Conservation (phyloP, 1,140 invertebrate genomes). For the Himalopsyche phryganea region DNA sequence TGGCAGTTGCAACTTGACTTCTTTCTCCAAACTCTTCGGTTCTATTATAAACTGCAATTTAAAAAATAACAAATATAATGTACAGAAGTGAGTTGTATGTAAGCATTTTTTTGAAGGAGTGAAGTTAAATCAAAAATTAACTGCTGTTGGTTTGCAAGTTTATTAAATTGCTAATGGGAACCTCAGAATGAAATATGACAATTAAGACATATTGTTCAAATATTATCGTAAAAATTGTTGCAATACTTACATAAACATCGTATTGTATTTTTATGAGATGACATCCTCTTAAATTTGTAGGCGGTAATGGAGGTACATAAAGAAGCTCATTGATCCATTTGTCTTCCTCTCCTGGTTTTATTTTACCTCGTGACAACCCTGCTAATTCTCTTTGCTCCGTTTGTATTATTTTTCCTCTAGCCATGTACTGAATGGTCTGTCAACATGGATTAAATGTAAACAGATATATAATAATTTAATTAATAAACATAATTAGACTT, state of each 20-base stretch:
- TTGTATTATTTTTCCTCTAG: slow-evolving; percentile 80
- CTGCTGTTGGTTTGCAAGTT: no score
- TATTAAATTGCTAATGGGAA: no score
- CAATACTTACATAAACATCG: slow-evolving; percentile 83
- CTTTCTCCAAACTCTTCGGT: slow-evolving; percentile 87
- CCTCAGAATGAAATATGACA: no score
- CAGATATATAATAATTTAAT: slow-evolving; percentile 1
- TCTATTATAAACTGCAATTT: slow-evolving; percentile 80
- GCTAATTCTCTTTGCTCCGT: slow-evolving; percentile 84
- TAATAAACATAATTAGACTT: background rate
- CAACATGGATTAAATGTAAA: slow-evolving; percentile 6
- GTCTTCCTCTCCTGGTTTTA: slow-evolving; percentile 74
- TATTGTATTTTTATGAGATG: slow-evolving; percentile 93
- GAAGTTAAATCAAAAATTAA: no score
- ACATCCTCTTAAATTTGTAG: slow-evolving; percentile 92
- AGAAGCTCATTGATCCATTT: slow-evolving; percentile 89
- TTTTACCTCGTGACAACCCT: slow-evolving; percentile 75
- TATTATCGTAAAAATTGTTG: no score
- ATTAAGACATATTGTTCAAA: no score
- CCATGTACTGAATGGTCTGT: slow-evolving; percentile 87
- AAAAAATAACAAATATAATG: slow-evolving; percentile 11
- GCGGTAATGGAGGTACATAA: slow-evolving; percentile 90
- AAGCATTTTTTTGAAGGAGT: no score
- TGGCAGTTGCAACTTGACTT: slow-evolving; percentile 87
- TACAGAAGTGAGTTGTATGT: no score